Conservation (phyloP, 1,140 invertebrate genomes). For the Tetramorium simillimum region DNA sequence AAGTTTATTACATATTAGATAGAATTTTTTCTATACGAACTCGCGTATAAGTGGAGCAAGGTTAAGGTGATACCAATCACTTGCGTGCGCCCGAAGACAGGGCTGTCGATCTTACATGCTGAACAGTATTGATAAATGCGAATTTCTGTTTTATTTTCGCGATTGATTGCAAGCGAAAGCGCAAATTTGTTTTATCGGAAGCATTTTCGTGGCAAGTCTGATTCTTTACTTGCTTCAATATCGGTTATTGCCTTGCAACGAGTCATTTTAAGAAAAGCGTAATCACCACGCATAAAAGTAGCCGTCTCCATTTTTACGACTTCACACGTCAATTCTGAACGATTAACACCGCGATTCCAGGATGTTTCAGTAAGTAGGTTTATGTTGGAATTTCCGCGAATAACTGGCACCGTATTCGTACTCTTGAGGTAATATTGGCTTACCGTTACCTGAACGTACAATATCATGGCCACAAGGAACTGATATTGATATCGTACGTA, state of each 20-base stretch:
- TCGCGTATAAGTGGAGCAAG: constrained; percentile 67
- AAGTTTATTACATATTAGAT: constrained; percentile 4
- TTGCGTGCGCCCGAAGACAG: neutral
- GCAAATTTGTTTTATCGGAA: constrained; percentile 14
- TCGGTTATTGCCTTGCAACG: constrained; percentile 24
- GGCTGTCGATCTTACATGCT: constrained; percentile 47
- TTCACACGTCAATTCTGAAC: constrained; percentile 29
- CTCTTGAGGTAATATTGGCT: constrained; percentile 58
- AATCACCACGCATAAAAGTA: constrained; percentile 9
- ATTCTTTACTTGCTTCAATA: neutral
- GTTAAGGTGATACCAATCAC: constrained; percentile 69
- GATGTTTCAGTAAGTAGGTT: constrained; percentile 57
- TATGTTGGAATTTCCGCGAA: constrained; percentile 44
- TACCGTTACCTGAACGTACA: constrained; percentile 55
- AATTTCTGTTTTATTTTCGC: constrained; percentile 52
- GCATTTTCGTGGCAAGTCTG: neutral
- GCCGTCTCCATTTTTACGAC: constrained; percentile 31
- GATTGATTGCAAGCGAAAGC: neutral
- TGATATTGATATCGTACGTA: neutral
- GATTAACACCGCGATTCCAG: constrained; percentile 45
- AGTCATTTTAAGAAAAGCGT: neutral
- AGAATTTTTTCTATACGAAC: constrained; percentile 47
- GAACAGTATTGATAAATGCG: constrained; percentile 1
- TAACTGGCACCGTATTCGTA: constrained; percentile 36
- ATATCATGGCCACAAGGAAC: constrained; percentile 37